Base-by-base conservation (phyloP, 1,140 invertebrate genomes). In the Macrotrachela quadricornifera region DNA sequence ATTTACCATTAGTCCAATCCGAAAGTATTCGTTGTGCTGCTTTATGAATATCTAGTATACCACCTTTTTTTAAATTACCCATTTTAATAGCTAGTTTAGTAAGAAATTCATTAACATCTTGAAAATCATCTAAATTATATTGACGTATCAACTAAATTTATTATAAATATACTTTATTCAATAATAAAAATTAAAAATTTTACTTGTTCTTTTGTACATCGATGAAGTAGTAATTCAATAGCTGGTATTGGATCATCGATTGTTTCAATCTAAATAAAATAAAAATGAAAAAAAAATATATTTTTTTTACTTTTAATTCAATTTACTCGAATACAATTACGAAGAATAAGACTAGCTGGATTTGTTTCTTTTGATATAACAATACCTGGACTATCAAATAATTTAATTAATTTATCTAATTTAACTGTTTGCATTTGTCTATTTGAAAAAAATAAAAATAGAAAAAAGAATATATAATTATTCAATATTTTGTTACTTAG, bases 361-460 rank as follows among this genome's bases (percentile, higher is more conserved):
- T 83, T 80, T 18, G 67, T 73, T 45, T 77, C 67, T n/a, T 73
- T 64, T 49, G 75, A 75, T 18, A 83, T 79, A 69, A 95, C 84
- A 30, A 96, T 84, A 45, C 94, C 94, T 10, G 92, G 92, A 58
- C 85, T 87, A 73, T 97, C 92, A 30, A 97, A 74, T 14, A 99
- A 72, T 64, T 86, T 84, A 48, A 97, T 86, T 71, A 96, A 86
- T 13, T 87, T 88, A 68, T 95, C 90, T 47, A 97, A 67, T 59
- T 88, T 82, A 10, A 96, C 81, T 59, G 81, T 78, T 74, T 96
- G 88, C 79, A 92, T 81, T 52, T 80, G 67, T 70, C 77, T 77
- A 58, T 38, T 59, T 47, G 18, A 16, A 12, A 53, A 13, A 49
- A 21, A 21, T 55, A 53, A n/a, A 21, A 51, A 39, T 42, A 16